Base-by-base conservation (phyloP, 2,113 vertebrate genomes). In the Ranitomeya variabilis region DNA sequence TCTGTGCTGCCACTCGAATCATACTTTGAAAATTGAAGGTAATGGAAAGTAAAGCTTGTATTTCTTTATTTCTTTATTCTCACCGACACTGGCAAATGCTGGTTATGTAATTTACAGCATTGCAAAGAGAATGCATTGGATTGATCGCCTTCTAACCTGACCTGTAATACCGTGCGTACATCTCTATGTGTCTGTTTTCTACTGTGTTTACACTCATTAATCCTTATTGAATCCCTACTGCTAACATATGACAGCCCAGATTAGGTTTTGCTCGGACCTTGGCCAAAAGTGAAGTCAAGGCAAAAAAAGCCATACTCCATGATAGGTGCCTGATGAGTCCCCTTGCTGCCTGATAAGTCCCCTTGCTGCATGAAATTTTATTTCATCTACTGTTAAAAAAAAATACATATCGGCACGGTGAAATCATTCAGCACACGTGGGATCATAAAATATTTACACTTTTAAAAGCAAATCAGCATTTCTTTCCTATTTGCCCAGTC, bases 371-470 rank as follows among this genome's bases (percentile, higher is more conserved):
- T 67, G 11, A 64, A n/a, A 54, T 64, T 67, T 52, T 83, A 51
- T 52, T 66, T 51, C 13, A 67, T 31, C 37, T 83, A n/a, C 60
- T n/a, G 37, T 80, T 31, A 66, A 51, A 67, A 81, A 21, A 59
- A 66, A 51, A 67, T 64, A 21, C 62, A 52, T 67, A 45, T 69
- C 37, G 13, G 51, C n/a, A 83, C 26, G 62, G 37, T 31, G 55
- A 83, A 67, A 83, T 54, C 37, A 83, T 66, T 51, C 80, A 51
- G 11, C 9, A 57, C 80, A 81, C 80, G 80, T 81, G 80, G 9
- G 80, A 83, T 67, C 81, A 83, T 83, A 83, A 83, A 83, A 83
- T 83, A 83, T 83, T 83, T 83, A 83, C 19, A 67, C 62, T 83
- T 83, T 83, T 67, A 80, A 80, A 59, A 80, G 78, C 78, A 80